Conservation (phyloP, 2,113 vertebrate species). For the Ardeotis arabs region DNA sequence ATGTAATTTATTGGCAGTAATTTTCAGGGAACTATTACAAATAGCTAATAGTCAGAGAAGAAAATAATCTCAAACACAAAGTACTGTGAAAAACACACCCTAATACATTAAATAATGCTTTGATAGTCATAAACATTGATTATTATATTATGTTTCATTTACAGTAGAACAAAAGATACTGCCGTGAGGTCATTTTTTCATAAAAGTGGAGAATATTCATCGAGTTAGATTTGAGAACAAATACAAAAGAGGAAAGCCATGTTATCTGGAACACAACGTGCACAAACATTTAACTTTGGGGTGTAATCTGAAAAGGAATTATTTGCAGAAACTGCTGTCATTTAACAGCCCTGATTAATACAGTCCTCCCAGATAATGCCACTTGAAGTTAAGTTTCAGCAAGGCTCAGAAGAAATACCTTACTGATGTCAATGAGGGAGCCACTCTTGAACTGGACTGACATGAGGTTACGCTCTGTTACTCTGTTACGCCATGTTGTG, state of each 20-base stretch:
- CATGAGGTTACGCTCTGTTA: accelerated
- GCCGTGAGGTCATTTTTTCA: neutral
- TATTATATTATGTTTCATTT: neutral
- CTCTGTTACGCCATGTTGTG: neutral
- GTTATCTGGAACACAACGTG: neutral
- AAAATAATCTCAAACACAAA: neutral
- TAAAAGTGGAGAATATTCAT: neutral
- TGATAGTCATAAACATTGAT: neutral
- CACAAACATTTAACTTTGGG: neutral
- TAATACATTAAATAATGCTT: conserved; percentile 7
- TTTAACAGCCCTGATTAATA: neutral
- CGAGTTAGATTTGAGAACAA: neutral
- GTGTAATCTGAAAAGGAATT: neutral
- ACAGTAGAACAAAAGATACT: neutral
- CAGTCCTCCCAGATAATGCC: neutral
- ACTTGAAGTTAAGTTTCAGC: neutral
- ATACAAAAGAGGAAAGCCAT: neutral
- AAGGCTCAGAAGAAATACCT: neutral
- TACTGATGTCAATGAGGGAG: neutral
- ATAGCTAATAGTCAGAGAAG: neutral
- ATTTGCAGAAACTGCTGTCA: neutral
- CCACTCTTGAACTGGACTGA: neutral
- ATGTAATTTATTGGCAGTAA: neutral
- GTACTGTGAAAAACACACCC: neutral
- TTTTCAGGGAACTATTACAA: conserved; percentile 17